Base-by-base conservation (phyloP, 2,113 vertebrate genomes). In the Maylandia zebra region DNA sequence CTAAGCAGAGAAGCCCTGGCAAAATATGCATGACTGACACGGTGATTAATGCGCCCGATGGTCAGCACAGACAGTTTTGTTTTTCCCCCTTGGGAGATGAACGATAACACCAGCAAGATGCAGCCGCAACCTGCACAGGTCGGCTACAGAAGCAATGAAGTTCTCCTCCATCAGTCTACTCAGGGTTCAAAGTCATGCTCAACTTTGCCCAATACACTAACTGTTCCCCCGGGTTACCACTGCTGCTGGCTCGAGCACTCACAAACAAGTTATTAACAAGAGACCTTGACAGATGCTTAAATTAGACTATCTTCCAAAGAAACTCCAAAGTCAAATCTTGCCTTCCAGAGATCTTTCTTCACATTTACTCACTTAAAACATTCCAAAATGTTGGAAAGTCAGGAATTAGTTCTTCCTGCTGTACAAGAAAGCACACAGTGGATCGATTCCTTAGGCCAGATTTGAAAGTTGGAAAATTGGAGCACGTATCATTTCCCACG, bases 11-110 rank as follows among this genome's bases (percentile, higher is more conserved):
- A 83, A 94, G 86, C 88, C 87, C 89, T 81, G 5, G 86, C 85
- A 93, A 94, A 90, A 91, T 90, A 95, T 88, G 89, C 90, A 88
- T 95, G 92, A 95, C 91, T 92, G 93, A 94, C 90, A 84, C 19
- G 4, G 86, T 94, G 94, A 96, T 94, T 95, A 92, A 95, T 94
- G 86, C 36, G 52, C 59, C 53, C 19, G 52, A 85, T 93, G 91
- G 92, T 89, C 91, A 59, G 84, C 50, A 45, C 59, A 74, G 92
- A 95, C 90, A 94, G 82, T 92, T 89, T 85, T 22, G 66, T 74
- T 89, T 82, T 85, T 22, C 12, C 84, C 83, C 87, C 45, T 90
- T 84, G 76, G 79, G 79, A 88, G 88, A 93, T 81, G 90, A 90
- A 90, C 48, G 66, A 83, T 92, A 82, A 30, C 84, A 86, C 86